phyloP scores from a whole-genome alignment of 2,797 vertebrate genomes.

The Aeoliscus strigatus region DNA sequence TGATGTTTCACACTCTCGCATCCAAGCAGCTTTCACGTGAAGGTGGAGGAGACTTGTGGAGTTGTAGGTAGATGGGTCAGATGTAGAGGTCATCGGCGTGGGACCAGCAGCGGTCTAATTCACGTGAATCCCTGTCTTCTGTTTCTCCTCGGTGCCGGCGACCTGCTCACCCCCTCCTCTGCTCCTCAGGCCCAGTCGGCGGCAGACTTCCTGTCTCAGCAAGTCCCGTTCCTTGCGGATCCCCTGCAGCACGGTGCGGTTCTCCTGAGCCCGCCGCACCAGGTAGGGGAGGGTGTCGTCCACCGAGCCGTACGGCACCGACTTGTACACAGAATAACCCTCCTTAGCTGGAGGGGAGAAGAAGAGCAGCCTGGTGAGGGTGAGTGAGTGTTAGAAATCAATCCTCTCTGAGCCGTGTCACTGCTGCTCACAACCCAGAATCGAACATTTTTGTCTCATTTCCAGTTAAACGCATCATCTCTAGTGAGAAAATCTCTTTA shows the following conservation, averaged over 20 bases:
- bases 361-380: neutral
- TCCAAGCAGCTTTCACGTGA: too few relatives aligned
- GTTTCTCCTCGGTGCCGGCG: neutral
- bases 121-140: neutral
- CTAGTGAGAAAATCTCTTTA: too few relatives aligned
- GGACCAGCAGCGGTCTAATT: too few relatives aligned
- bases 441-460: too few relatives aligned
- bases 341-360: conserved; percentile 60
- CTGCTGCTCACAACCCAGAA: too few relatives aligned
- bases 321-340: conserved; percentile 82
- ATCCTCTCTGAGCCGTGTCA: too few relatives aligned
- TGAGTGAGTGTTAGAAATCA: too few relatives aligned
- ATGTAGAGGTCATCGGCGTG: too few relatives aligned
- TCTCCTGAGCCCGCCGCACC: conserved; percentile 87
- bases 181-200: conserved; percentile 58
- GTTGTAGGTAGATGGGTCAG: too few relatives aligned
- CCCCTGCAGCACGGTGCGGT: conserved; percentile 81
- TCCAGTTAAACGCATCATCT: too few relatives aligned
- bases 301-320: conserved; percentile 86
- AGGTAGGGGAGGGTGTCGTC: conserved; percentile 86
- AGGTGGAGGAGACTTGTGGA: too few relatives aligned
- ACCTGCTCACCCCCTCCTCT: conserved; percentile 13
- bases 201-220: conserved; percentile 72
- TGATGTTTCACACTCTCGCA: too few relatives aligned
- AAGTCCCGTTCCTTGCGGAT: conserved; percentile 84